Conservation (phyloP, 2,797 vertebrate species). For the Craterocephalus amniculus region DNA sequence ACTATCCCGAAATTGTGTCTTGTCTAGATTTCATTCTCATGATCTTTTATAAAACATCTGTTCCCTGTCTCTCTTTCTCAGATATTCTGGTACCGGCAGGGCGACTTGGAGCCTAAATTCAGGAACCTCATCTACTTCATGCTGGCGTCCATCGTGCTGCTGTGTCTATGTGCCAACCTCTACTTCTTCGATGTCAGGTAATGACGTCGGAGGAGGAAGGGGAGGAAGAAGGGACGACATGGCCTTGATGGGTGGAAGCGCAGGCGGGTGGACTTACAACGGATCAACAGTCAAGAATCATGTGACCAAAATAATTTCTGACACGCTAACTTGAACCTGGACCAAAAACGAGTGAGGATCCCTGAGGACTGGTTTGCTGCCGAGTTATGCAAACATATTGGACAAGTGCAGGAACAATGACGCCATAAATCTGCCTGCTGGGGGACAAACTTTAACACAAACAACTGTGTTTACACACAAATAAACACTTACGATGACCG, state of each 20-base stretch:
- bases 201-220: constrained; percentile 57
- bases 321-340: constrained; percentile 30
- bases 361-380: constrained; percentile 16
- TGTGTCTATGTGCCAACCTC: constrained; percentile 98
- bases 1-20: no score
- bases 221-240: constrained; percentile 63
- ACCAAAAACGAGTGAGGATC: constrained; percentile 36
- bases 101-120: constrained; percentile 98
- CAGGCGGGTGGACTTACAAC: neutral
- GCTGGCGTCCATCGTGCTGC: constrained; percentile 91
- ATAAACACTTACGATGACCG: neutral
- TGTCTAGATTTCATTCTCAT: no score
- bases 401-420: constrained; percentile 15
- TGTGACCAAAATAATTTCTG: constrained; percentile 10
- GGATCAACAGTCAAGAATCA: neutral
- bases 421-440: constrained; percentile 34
- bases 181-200: constrained; percentile 93
- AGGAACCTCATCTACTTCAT: constrained; percentile 97
- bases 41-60: neutral
- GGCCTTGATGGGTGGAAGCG: constrained; percentile 53
- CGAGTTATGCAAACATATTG: constrained; percentile 10
- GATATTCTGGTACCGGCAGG: constrained; percentile 99
- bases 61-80: constrained; percentile 52
- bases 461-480: constrained; percentile 46
- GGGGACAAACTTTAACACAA: neutral